Evolutionary conservation across 2,888 invertebrate genomes (phyloP), one percentile per base, ranked within the genome.

Genomic region (Pterostichus niger): DNA sequence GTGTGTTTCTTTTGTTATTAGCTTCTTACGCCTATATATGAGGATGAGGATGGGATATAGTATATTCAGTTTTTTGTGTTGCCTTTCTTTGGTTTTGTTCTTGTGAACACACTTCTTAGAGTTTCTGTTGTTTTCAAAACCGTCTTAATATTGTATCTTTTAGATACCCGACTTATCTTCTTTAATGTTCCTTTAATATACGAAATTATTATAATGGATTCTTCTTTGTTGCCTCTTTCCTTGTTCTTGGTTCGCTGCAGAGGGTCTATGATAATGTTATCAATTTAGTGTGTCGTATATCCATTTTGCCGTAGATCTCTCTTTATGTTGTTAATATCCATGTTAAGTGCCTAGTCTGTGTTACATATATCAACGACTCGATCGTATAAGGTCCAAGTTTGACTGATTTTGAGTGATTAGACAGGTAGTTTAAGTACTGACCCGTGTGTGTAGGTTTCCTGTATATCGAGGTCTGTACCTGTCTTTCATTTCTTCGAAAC

Each of bases 391-490:
- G 59, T 59, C 31, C 31, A 40, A 6, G 68, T 44, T 68, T 68
- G 11, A 68, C 68, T 68, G 68, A 1, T 13, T 1, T 40, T 40
- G 68, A 44, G 4, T 52, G 82, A 17, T 81, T 61, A 10, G 73
- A 82, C 17, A n/a, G 15, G 15, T 46, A 49, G 82, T n/a, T n/a
- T n/a, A n/a, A n/a, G n/a, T n/a, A n/a, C n/a, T n/a, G n/a, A n/a
- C n/a, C n/a, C n/a, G n/a, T 73, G 54, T 85, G 81, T 85, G 78
- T 85, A n/a, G 84, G 81, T 76, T 85, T 84, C n/a, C 84, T 17
- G 59, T 85, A 85, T 1, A 85, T 84, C 7, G 35, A 35, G 52
- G 84, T 85, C 10, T 84, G 84, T n/a, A 86, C 15, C 7, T n/a
- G 31, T 33, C 71, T 71, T 40, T 85, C 84, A 40, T 64, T 15